Evolutionary conservation across 2,797 vertebrate genomes (phyloP).

Genomic region (Scolopax rusticola): DNA sequence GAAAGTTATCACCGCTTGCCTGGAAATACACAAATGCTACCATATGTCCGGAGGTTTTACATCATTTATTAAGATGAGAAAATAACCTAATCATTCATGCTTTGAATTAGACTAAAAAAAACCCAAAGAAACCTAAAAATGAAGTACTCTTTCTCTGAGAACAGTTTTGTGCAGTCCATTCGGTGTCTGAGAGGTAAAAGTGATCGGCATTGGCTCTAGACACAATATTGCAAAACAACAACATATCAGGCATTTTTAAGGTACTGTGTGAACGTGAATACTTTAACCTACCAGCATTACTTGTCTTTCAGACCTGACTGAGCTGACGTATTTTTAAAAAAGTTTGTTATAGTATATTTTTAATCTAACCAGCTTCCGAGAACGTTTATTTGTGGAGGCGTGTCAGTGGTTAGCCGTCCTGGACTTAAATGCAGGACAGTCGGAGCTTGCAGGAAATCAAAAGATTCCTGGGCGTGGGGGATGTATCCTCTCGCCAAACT

Average conservation of each 20-base stretch:
- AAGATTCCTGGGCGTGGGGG: background rate
- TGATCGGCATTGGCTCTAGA: background rate
- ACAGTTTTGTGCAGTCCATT: background rate
- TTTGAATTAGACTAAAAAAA: background rate
- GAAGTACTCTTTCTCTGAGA: background rate
- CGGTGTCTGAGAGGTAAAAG: background rate
- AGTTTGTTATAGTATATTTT: conserved; percentile 11
- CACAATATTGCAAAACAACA: background rate
- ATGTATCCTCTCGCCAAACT: background rate
- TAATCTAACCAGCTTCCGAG: background rate
- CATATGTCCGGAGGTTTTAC: conserved; percentile 45
- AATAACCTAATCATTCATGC: conserved; percentile 1
- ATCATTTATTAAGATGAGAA: conserved; percentile 46
- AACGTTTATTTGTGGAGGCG: background rate
- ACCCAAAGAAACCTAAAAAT: background rate
- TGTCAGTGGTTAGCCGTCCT: conserved; percentile 11
- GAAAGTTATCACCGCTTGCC: conserved; percentile 53
- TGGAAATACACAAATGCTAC: conserved; percentile 57
- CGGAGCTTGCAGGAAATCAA: background rate
- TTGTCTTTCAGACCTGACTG: background rate
- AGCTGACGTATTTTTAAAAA: background rate
- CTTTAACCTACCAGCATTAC: background rate
- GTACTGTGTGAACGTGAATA: background rate
- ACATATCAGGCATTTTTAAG: background rate
- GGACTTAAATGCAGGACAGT: background rate